Conservation (phyloP, 2,888 invertebrate species). For the Epinotia nisella region DNA sequence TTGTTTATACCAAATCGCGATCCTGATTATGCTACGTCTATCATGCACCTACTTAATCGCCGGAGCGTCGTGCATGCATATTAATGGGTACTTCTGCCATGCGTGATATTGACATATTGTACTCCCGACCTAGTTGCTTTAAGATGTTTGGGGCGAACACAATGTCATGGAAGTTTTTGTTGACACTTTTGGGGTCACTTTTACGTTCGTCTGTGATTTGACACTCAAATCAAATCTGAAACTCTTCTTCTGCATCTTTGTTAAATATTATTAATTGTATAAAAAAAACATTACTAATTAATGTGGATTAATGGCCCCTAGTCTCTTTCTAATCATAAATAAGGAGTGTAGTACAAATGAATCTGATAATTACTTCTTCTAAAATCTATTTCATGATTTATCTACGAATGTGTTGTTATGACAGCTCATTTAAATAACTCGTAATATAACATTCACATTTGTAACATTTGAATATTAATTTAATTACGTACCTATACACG, state of each 20-base stretch:
- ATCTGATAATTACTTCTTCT: too few relatives aligned
- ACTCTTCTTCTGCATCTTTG: too few relatives aligned
- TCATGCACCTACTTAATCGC: conserved; percentile 27
- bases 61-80: conserved; percentile 17
- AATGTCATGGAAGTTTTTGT: conserved; percentile 13
- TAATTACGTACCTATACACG: neutral
- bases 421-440: neutral
- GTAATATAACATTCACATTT: neutral
- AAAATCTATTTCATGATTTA: too few relatives aligned
- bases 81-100: conserved; percentile 26
- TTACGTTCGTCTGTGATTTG: neutral
- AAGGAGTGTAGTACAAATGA: too few relatives aligned
- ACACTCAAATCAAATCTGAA: too few relatives aligned
- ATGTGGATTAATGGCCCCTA: too few relatives aligned
- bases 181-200: conserved; percentile 4
- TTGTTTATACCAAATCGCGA: conserved; percentile 12
- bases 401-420: too few relatives aligned
- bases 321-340: too few relatives aligned
- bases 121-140: conserved; percentile 30
- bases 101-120: conserved; percentile 34
- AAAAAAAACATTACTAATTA: too few relatives aligned
- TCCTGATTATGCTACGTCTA: conserved; percentile 13
- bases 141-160: conserved; percentile 25
- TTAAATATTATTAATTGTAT: too few relatives aligned
- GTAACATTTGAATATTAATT: neutral